phyloP scores from a whole-genome alignment of 2,113 vertebrate species.

The Monarcha castaneiventris region DNA sequence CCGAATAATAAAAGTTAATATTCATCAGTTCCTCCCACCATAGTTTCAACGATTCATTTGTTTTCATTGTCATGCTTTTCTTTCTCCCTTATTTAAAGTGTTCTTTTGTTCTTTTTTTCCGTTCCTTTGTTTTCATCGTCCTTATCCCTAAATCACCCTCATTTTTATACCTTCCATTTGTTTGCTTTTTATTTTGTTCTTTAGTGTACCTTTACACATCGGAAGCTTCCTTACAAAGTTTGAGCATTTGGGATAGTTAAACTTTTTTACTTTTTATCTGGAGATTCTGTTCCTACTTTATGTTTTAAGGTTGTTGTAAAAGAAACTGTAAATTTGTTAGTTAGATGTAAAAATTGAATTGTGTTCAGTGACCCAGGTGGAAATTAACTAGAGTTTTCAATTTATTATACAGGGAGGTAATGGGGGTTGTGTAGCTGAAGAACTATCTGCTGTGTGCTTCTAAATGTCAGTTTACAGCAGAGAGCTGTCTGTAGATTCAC shows the following conservation, averaged over 20 bases:
- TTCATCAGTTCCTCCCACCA: slow-evolving; percentile 49
- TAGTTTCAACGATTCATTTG: background rate
- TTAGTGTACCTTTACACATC: background rate
- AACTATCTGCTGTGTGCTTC: background rate
- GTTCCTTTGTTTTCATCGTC: background rate
- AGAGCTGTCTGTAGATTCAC: background rate
- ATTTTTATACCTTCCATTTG: background rate
- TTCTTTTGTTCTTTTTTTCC: background rate
- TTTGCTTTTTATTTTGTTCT: background rate
- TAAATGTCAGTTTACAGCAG: background rate
- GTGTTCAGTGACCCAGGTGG: background rate
- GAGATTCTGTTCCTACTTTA: background rate
- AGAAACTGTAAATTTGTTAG: background rate
- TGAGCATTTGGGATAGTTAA: background rate
- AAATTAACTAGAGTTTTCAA: background rate
- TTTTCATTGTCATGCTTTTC: slow-evolving; percentile 24
- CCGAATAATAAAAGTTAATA: slow-evolving; percentile 49
- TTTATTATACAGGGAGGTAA: background rate
- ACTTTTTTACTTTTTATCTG: background rate
- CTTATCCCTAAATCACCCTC: background rate
- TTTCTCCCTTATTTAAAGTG: background rate
- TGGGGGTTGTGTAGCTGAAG: background rate
- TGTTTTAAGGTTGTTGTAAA: background rate
- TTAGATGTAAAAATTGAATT: background rate
- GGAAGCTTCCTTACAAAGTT: background rate